phyloP scores from a whole-genome alignment of 1,140 invertebrate species.

The Ceratitis capitata region DNA sequence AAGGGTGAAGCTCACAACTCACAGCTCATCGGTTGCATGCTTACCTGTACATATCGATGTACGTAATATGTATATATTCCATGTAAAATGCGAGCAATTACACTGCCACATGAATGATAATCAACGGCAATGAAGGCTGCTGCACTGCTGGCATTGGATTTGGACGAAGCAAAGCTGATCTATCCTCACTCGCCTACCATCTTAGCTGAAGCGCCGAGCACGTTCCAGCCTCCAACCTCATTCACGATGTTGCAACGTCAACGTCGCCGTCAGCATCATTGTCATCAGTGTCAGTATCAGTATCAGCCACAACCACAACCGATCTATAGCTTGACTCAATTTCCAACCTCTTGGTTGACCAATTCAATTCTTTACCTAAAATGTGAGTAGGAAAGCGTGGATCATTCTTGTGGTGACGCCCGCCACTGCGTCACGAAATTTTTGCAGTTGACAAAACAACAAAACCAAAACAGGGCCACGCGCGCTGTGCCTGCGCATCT shows the following conservation, averaged over 20 bases:
- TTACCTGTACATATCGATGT: no score
- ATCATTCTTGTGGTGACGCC: not conserved
- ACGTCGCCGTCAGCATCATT: not conserved
- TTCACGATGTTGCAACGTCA: not conserved
- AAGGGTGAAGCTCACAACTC: no score
- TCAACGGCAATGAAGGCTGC: not conserved
- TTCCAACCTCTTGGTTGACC: not conserved
- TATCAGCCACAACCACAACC: not conserved
- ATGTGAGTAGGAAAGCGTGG: not conserved
- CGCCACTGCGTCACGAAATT: conserved; percentile 21
- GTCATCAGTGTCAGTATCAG: conserved; percentile 35
- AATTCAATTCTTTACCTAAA: not conserved
- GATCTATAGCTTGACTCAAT: not conserved
- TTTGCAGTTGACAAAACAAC: not conserved
- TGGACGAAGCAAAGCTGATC: not conserved
- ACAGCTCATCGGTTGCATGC: not conserved
- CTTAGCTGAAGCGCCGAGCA: not conserved
- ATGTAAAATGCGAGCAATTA: conserved; percentile 6
- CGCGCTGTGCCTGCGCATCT: not conserved
- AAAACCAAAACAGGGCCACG: not conserved
- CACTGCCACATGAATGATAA: conserved; percentile 3
- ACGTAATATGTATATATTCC: no score
- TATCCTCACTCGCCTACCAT: not conserved
- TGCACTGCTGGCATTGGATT: not conserved
- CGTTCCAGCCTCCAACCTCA: not conserved